These are phyloP conservation scores for Epistrophe eligans DNA, from an alignment of 2,888 invertebrate species.

Conservation along the genomic window DNA sequence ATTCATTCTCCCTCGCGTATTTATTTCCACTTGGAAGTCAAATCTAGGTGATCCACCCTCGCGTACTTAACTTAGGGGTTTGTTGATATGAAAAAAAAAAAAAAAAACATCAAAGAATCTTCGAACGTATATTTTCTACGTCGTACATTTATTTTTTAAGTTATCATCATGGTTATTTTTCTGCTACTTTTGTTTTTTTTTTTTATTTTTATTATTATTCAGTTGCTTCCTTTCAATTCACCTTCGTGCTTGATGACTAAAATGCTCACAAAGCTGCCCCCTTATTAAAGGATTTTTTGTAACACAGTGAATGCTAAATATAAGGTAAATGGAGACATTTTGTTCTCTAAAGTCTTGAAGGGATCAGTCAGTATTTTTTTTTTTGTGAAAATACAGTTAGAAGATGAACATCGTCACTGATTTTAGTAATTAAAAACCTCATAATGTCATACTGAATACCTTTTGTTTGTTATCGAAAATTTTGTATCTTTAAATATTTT, in stretches of 20 bases:
- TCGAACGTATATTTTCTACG: constrained; percentile 34
- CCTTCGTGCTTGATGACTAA: constrained; percentile 37
- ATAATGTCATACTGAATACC: no score
- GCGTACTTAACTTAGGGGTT: constrained; percentile 14
- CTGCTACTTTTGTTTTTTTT: constrained; percentile 5
- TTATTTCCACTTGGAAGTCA: constrained; percentile 49
- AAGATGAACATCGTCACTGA: background rate
- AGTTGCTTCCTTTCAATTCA: constrained; percentile 24
- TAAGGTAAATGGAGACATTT: constrained; percentile 24
- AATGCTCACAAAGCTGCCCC: constrained; percentile 14
- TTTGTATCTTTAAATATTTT: no score
- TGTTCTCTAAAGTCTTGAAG: background rate
- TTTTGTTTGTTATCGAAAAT: no score
- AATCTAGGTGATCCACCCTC: constrained; percentile 69
- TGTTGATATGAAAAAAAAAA: constrained; percentile 4
- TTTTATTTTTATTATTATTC: background rate
- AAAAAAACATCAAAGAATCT: constrained; percentile 59
- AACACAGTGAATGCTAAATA: background rate
- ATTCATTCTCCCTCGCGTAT: constrained; percentile 54
- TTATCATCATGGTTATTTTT: constrained; percentile 14
- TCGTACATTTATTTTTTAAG: background rate
- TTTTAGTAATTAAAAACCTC: no score
- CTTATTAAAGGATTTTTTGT: background rate
- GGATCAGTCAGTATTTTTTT: background rate
- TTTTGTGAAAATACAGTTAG: background rate